Conservation (phyloP, 30 jellyfish, hydroid and myxozoan genomes). For the Haliclystus octoradiatus region DNA sequence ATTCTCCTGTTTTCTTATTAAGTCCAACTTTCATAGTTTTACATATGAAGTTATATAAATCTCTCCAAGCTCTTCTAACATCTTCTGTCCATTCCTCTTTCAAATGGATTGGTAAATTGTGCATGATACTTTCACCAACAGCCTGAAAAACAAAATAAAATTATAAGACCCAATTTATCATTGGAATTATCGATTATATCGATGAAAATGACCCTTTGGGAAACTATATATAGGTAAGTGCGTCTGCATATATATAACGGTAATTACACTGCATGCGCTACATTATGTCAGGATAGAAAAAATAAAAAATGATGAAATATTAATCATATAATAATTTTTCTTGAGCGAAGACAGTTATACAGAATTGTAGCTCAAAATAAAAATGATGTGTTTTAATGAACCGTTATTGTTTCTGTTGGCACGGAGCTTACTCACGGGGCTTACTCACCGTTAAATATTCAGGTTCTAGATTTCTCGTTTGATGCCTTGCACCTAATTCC, state of each 20-base stretch:
- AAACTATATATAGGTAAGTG: too few species aligned
- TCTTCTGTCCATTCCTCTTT: slow-evolving; percentile 42
- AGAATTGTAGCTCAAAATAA: too few species aligned
- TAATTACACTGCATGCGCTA: too few species aligned
- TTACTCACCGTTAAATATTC: slow-evolving; percentile 43
- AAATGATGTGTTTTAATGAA: too few species aligned
- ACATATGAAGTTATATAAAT: slow-evolving; percentile 53
- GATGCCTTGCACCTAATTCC: slow-evolving; percentile 52
- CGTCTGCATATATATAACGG: too few species aligned
- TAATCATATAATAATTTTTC: too few species aligned
- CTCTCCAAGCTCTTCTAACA: slow-evolving; percentile 55
- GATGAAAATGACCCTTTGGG: too few species aligned
- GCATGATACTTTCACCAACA: slow-evolving; percentile 36
- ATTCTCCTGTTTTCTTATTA: slow-evolving; percentile 4
- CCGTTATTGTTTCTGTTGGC: too few species aligned
- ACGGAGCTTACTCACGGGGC: too few species aligned
- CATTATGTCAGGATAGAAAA: too few species aligned
- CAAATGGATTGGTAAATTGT: slow-evolving; percentile 11
- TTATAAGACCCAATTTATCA: not conserved
- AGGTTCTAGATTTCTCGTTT: slow-evolving; percentile 40
- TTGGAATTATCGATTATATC: not conserved
- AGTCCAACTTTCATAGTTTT: slow-evolving; percentile 63
- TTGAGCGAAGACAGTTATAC: too few species aligned
- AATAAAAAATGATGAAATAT: too few species aligned
- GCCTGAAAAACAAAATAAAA: slow-evolving; percentile 27